Percentiles rank a stretch among this genome's conserved stretches.
These are phyloP conservation scores for Sycophila texana DNA, from an alignment of 2,888 invertebrate genomes.

Conservation along the genomic window DNA sequence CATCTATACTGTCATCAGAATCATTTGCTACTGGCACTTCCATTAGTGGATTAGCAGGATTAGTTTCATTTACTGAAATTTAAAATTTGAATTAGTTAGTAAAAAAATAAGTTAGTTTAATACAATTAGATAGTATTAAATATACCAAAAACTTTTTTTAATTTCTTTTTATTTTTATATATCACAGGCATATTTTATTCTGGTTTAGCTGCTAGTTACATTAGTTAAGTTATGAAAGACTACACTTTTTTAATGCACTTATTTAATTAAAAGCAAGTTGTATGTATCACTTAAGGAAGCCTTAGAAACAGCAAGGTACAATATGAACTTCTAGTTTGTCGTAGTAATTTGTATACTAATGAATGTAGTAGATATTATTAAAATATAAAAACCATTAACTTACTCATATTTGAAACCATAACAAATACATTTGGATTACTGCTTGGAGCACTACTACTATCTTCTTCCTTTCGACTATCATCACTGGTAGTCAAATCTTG, in stretches of 20 bases:
- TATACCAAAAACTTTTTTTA: slow-evolving; percentile 65
- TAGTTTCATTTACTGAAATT: slow-evolving; percentile 60
- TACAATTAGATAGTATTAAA: slow-evolving; percentile 1
- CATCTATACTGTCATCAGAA: slow-evolving; percentile 68
- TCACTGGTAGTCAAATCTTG: not conserved
- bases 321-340: not conserved
- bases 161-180: slow-evolving; percentile 65
- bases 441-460: not conserved
- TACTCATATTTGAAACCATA: slow-evolving; percentile 6
- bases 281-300: slow-evolving; percentile 35
- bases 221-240: slow-evolving; percentile 2
- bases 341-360: slow-evolving; percentile 34
- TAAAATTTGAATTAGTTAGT: slow-evolving; percentile 18
- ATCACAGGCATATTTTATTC: slow-evolving; percentile 66
- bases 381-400: slow-evolving; percentile 27
- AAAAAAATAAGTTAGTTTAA: slow-evolving; percentile 11
- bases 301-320: slow-evolving; percentile 6
- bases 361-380: not conserved
- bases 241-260: slow-evolving; percentile 35
- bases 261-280: slow-evolving; percentile 32
- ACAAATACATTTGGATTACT: not conserved
- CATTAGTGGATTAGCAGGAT: slow-evolving; percentile 53
- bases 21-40: slow-evolving; percentile 30
- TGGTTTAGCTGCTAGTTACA: not conserved
- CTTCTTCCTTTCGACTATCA: not conserved